Percentiles rank a stretch among this genome's conserved stretches.
Evolutionary conservation across 2,797 vertebrate species (phyloP).

Genomic region (Phrynocephalus forsythii): DNA sequence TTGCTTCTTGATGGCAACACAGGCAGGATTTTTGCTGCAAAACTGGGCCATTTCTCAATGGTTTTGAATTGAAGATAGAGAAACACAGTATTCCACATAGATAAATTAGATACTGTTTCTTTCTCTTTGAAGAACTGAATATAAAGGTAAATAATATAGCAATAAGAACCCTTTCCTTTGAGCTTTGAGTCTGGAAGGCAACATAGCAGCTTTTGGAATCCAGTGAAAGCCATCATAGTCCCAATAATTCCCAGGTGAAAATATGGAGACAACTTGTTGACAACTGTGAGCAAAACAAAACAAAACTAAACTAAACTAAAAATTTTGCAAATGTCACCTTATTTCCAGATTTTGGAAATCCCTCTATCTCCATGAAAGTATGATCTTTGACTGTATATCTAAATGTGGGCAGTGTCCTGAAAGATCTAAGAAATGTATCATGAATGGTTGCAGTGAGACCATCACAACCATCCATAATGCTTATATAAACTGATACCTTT

Average conservation of each 20-base stretch:
- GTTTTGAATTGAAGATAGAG: too few species aligned
- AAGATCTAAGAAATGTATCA: neutral
- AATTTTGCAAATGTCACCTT: neutral
- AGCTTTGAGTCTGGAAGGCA: conserved; percentile 1
- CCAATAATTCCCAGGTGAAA: neutral
- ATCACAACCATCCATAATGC: neutral
- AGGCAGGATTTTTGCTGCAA: too few species aligned
- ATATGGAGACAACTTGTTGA: neutral
- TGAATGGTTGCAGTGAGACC: neutral
- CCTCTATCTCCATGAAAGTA: neutral
- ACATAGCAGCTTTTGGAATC: neutral
- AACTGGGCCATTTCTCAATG: too few species aligned
- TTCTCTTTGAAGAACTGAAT: neutral
- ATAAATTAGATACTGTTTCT: too few species aligned
- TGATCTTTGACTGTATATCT: neutral
- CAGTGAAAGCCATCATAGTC: conserved; percentile 19
- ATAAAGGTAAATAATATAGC: neutral
- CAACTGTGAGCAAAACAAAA: neutral
- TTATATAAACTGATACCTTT: too few species aligned
- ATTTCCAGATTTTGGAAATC: neutral
- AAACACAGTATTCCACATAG: too few species aligned
- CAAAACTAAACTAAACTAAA: neutral
- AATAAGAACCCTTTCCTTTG: neutral
- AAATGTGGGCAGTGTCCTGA: neutral
- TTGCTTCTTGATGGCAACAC: too few species aligned